phyloP scores from a whole-genome alignment of 2,797 vertebrate species.

The Distichodus sexfasciatus region DNA sequence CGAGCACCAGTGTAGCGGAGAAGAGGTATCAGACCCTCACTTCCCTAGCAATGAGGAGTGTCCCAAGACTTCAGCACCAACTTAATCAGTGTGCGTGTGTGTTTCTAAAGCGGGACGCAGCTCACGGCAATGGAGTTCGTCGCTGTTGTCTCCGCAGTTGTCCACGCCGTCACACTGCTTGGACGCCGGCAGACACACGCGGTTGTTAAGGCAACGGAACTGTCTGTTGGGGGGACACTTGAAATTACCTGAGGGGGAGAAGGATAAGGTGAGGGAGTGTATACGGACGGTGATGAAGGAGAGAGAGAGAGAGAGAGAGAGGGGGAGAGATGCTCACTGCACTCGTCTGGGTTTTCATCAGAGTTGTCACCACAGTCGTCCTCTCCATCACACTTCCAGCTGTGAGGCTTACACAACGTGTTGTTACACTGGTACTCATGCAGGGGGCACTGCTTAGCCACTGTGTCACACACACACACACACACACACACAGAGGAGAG shows the following conservation, averaged over 20 bases:
- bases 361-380: conserved; percentile 98
- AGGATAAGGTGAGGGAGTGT: conserved; percentile 83
- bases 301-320: not conserved
- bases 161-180: conserved; percentile 87
- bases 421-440: conserved; percentile 18
- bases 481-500: not conserved
- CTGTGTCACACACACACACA: conserved; percentile 2
- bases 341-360: conserved; percentile 88
- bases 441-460: conserved; percentile 2
- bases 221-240: conserved; percentile 90
- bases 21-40: too few relatives aligned
- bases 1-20: too few relatives aligned
- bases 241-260: conserved; percentile 75
- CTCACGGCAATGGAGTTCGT: conserved; percentile 91
- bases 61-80: too few relatives aligned
- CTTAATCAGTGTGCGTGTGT: too few relatives aligned
- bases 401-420: conserved; percentile 91
- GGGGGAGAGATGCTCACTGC: too few relatives aligned
- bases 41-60: too few relatives aligned
- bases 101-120: not conserved
- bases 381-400: conserved; percentile 95
- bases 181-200: conserved; percentile 85
- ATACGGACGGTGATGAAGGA: conserved; percentile 80
- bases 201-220: conserved; percentile 92
- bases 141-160: conserved; percentile 90